phyloP scores from a whole-genome alignment of 2,888 invertebrate species.

The Watsonalla binaria region DNA sequence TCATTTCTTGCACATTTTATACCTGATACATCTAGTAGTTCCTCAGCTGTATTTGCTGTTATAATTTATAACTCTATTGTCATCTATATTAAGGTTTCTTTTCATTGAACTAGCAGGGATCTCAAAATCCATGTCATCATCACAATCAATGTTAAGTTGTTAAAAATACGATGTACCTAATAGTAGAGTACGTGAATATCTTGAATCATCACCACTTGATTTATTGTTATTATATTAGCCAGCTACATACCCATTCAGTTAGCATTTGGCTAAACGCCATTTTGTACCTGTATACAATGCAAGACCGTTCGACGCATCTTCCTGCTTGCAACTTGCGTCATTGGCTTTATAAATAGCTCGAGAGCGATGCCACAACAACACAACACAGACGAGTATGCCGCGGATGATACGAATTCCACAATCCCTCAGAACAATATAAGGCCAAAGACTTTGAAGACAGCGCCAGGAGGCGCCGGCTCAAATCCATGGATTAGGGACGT shows the following conservation, averaged over 20 bases:
- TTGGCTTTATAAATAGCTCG: constrained; percentile 1
- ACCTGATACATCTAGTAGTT: constrained; percentile 1
- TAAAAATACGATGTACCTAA: too few species aligned
- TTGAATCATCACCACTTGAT: not conserved
- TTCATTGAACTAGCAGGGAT: too few species aligned
- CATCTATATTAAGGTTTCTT: too few species aligned
- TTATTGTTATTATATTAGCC: not conserved
- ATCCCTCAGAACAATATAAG: not conserved
- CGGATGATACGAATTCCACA: not conserved
- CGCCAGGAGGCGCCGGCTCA: not conserved
- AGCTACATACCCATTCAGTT: not conserved
- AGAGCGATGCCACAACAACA: constrained; percentile 1
- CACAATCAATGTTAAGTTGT: too few species aligned
- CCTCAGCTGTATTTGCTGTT: too few species aligned
- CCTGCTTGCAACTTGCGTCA: constrained; percentile 4
- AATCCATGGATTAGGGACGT: not conserved
- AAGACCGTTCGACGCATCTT: constrained; percentile 1
- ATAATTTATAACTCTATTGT: too few species aligned
- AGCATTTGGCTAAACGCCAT: not conserved
- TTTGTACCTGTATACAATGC: constrained; percentile 2
- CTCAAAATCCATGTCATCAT: too few species aligned
- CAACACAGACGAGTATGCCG: not conserved
- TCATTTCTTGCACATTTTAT: constrained; percentile 12
- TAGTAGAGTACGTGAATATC: not conserved
- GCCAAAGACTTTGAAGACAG: not conserved